Conservation (phyloP, 2,797 vertebrate genomes). For the Sebastes steindachneri region DNA sequence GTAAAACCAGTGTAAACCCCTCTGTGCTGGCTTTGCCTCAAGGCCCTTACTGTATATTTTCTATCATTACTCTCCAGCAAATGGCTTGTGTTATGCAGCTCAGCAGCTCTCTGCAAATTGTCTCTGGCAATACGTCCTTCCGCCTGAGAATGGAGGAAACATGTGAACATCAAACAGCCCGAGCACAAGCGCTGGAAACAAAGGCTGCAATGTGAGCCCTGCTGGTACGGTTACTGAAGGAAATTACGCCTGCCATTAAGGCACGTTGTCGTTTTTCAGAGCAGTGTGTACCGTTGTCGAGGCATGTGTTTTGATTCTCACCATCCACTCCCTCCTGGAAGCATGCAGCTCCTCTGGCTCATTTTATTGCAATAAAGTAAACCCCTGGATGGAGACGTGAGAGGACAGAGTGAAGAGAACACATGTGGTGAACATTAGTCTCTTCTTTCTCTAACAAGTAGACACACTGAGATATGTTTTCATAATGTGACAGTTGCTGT, state of each 20-base stretch:
- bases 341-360: slow-evolving; percentile 58
- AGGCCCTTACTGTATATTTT: slow-evolving; percentile 37
- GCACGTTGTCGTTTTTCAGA: slow-evolving; percentile 42
- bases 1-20: slow-evolving; percentile 27
- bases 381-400: slow-evolving; percentile 63
- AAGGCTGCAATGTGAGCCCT: slow-evolving; percentile 31
- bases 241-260: slow-evolving; percentile 40
- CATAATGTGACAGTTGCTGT: slow-evolving; percentile 56
- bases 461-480: slow-evolving; percentile 60
- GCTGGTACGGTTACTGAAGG: slow-evolving; percentile 33
- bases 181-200: slow-evolving; percentile 31
- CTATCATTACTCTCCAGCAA: slow-evolving; percentile 46
- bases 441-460: slow-evolving; percentile 61
- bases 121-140: slow-evolving; percentile 51
- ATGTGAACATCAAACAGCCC: slow-evolving; percentile 58
- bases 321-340: slow-evolving; percentile 46
- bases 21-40: slow-evolving; percentile 11
- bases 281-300: neutral
- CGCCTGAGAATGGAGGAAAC: slow-evolving; percentile 44
- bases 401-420: slow-evolving; percentile 43
- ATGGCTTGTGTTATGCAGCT: slow-evolving; percentile 49
- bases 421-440: slow-evolving; percentile 78
- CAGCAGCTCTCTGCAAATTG: slow-evolving; percentile 34
- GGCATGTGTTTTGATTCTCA: slow-evolving; percentile 64
- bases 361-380: slow-evolving; percentile 68